These are phyloP conservation scores for Cerceris rybyensis DNA, from an alignment of 2,888 invertebrate genomes.

Conservation along the genomic window DNA sequence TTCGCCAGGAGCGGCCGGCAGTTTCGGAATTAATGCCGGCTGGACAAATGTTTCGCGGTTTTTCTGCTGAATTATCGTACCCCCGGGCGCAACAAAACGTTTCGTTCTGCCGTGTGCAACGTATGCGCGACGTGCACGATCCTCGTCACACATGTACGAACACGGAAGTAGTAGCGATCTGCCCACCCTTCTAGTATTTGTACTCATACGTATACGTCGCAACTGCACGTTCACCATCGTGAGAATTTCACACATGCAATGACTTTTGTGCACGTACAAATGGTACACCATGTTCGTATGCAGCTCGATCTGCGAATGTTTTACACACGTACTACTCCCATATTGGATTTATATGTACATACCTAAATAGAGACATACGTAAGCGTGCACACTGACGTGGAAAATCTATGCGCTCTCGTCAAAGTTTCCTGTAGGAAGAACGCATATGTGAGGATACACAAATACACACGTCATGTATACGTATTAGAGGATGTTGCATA, in stretches of 20 bases:
- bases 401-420: slow-evolving; percentile 33
- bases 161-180: not conserved
- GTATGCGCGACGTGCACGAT: not conserved
- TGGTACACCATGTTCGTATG: not conserved
- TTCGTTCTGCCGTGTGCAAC: slow-evolving; percentile 15
- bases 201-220: not conserved
- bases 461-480: not conserved
- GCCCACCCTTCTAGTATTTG: not conserved
- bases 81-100: slow-evolving; percentile 60
- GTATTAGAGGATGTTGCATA: slow-evolving; percentile 5
- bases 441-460: not conserved
- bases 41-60: slow-evolving; percentile 71
- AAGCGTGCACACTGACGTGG: not conserved
- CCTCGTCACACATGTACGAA: slow-evolving; percentile 10
- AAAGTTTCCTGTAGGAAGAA: slow-evolving; percentile 10
- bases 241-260: not conserved
- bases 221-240: not conserved
- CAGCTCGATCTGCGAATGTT: slow-evolving; percentile 18
- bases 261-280: not conserved
- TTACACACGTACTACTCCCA: slow-evolving; percentile 10
- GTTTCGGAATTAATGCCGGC: slow-evolving; percentile 68
- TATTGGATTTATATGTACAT: slow-evolving; percentile 27
- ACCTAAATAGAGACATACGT: slow-evolving; percentile 20
- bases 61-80: slow-evolving; percentile 70
- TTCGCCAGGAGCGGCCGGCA: slow-evolving; percentile 60